These are phyloP conservation scores for Mythimna impura DNA, from an alignment of 2,888 invertebrate genomes.

Conservation along the genomic window DNA sequence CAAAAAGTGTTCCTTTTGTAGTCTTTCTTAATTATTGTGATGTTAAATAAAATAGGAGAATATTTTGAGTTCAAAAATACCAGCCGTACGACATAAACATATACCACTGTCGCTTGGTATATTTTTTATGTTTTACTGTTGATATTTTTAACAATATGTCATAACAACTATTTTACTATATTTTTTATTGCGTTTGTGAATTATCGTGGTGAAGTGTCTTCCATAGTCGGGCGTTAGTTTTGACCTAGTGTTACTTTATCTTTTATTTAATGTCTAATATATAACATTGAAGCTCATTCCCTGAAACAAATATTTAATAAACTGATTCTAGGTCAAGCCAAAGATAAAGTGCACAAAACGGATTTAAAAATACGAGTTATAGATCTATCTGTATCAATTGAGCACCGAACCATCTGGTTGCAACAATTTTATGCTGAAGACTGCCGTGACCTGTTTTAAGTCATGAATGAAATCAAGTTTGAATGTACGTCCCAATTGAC, in stretches of 20 bases:
- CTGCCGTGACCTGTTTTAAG: background rate
- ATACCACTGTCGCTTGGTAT: no score
- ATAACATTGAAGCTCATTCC: background rate
- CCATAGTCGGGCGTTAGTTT: no score
- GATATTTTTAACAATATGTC: no score
- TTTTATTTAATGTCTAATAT: background rate
- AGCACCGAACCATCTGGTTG: background rate
- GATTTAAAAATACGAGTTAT: background rate
- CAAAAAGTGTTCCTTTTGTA: no score
- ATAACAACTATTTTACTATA: no score
- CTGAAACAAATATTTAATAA: background rate
- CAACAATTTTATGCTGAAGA: background rate
- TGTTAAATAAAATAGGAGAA: no score
- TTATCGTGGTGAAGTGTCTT: no score
- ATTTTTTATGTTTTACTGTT: no score
- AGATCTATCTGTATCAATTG: constrained; percentile 3
- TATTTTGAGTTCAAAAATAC: no score
- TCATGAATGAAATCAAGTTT: constrained; percentile 12
- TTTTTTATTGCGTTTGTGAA: no score
- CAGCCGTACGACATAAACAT: no score
- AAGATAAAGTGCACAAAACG: background rate
- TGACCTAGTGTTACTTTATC: background rate
- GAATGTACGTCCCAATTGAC: background rate
- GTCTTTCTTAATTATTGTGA: no score
- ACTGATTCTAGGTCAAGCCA: background rate